Percentiles rank a stretch among this genome's conserved stretches.
Evolutionary conservation across 2,888 invertebrate species (phyloP).

Genomic region (Stramonita haemastoma): DNA sequence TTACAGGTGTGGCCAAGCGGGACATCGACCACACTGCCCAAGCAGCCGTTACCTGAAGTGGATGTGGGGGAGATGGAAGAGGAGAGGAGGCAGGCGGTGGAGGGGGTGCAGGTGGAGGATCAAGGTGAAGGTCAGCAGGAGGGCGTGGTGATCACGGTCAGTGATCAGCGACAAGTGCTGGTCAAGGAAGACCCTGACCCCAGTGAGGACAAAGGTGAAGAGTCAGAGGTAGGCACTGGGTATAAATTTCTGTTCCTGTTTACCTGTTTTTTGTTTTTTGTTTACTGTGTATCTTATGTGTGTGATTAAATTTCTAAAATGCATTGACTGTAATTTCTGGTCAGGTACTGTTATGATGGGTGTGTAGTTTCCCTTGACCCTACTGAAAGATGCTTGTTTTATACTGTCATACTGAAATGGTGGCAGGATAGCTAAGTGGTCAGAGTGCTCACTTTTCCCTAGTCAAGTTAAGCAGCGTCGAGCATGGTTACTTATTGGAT

Average conservation of each 20-base stretch:
- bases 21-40: constrained; percentile 80
- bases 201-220: background rate
- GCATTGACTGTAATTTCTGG: too few relatives aligned
- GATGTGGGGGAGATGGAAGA: constrained; percentile 29
- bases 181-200: constrained; percentile 26
- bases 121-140: constrained; percentile 17
- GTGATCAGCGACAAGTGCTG: constrained; percentile 28
- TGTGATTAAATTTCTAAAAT: too few relatives aligned
- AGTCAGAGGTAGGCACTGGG: too few relatives aligned
- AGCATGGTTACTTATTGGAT: too few relatives aligned
- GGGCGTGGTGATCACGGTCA: constrained; percentile 29
- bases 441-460: too few relatives aligned
- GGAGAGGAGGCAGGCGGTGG: constrained; percentile 45
- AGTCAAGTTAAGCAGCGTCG: too few relatives aligned
- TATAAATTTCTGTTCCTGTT: too few relatives aligned
- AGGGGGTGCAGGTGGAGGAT: constrained; percentile 26
- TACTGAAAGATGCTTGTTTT: too few relatives aligned
- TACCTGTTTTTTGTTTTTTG: background rate
- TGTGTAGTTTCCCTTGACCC: too few relatives aligned
- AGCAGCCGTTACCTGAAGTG: constrained; percentile 67
- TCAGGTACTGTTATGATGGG: too few relatives aligned
- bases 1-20: constrained; percentile 81
- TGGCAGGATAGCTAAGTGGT: too few relatives aligned
- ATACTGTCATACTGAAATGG: too few relatives aligned
- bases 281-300: background rate